Evolutionary conservation across 2,888 invertebrate genomes (phyloP), one percentile per base, ranked within the genome.

Genomic region (Macropis europaea): DNA sequence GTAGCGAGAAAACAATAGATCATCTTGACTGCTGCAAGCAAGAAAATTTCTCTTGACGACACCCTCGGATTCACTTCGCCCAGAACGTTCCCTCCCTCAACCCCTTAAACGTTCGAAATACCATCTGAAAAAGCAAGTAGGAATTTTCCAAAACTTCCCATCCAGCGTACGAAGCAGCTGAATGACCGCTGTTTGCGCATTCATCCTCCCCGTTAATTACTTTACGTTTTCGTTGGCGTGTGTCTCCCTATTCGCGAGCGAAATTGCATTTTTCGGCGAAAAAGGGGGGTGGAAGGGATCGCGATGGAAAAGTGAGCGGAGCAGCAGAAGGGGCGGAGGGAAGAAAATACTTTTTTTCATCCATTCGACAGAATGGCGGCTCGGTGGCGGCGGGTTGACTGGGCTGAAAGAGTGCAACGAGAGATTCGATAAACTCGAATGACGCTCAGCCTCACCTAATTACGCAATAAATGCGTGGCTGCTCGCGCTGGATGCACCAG

Each of bases 401-500:
- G 50, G 17, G 32, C 13, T n/a, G 50, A 38, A 52, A 34, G 22
- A 52, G 24, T 22, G 24, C 15, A 47, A 22, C 70, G 3, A 15
- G 43, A 71, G 77, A 78, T 75, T 75, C 77, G 81, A 81, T 83
- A 77, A 77, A 81, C 79, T 59, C 79, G 74, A 79, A 82, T 73
- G 75, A 72, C 53, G 54, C 59, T 54, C 50, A 17, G 53, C 40
- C 68, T 83, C 79, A 81, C 76, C 79, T 79, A 79, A 83, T 83
- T 82, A 81, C 64, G 76, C 77, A 79, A 83, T 81, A 79, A 79
- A 83, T 73, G 72, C 71, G 77, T 73, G 70, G 73, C 76, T 75
- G 76, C 72, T 71, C 69, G 48, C 47, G 45, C 54, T 69, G 71
- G 73, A 73, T 76, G 68, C 74, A 56, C n/a, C 64, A 62, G 68